Evolutionary conservation across 2,888 invertebrate genomes (phyloP).

Genomic region (Eristalis tenax): DNA sequence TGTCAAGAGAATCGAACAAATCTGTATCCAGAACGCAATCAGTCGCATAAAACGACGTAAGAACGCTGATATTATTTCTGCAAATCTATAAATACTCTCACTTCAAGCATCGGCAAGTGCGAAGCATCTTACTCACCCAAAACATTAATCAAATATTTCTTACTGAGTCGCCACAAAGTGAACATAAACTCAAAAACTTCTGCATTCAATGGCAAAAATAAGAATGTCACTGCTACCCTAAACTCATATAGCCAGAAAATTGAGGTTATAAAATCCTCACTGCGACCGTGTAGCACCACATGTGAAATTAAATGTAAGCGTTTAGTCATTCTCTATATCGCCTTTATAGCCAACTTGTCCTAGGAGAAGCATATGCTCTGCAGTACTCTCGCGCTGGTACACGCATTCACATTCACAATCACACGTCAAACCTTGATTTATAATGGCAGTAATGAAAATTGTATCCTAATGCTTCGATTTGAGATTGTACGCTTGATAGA

Average conservation of each 20-base stretch:
- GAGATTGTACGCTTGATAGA: conserved; percentile 25
- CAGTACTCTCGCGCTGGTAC: not conserved
- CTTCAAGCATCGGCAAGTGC: not conserved
- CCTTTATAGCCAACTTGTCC: conserved; percentile 27
- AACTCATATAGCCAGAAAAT: conserved; percentile 32
- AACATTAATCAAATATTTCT: conserved; percentile 40
- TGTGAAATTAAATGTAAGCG: conserved; percentile 21
- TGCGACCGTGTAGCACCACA: conserved; percentile 23
- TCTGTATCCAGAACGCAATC: not conserved
- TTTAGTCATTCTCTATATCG: conserved; percentile 26
- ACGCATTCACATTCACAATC: not conserved
- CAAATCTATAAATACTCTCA: not conserved
- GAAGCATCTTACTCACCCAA: conserved; percentile 19
- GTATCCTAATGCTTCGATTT: conserved; percentile 37
- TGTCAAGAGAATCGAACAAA: not conserved
- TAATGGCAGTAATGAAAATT: conserved; percentile 34
- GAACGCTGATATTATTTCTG: not conserved
- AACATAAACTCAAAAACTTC: conserved; percentile 40
- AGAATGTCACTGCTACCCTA: conserved; percentile 5
- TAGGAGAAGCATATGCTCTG: conserved; percentile 7
- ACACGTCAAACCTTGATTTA: conserved; percentile 26
- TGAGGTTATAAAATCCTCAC: conserved; percentile 27
- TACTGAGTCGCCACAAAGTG: conserved; percentile 31
- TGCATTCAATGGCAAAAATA: conserved; percentile 17
- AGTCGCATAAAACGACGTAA: not conserved